Base-by-base conservation (phyloP, 2,888 invertebrate species). In the Hermaeophaga mercurialis region DNA sequence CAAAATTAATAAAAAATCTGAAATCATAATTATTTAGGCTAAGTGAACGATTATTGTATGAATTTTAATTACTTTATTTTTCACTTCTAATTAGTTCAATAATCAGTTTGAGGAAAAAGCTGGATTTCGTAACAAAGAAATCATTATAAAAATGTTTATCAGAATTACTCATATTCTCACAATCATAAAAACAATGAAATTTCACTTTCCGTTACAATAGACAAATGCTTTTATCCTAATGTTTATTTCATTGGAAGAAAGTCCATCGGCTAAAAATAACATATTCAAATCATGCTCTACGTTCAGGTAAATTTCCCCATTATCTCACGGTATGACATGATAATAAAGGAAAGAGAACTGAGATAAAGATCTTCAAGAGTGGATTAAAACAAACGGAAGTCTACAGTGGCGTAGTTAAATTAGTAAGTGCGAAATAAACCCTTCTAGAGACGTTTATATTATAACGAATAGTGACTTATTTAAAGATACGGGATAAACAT, bases 271-370 rank as follows among this genome's bases (percentile, higher is more conserved):
- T 31, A 31, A 31, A 31, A 31, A 31, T 31, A 31, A 31, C 9
- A 31, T 31, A 31, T 31, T 31, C 31, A 31, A 31, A 31, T n/a
- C 31, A 31, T 31, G 31, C 11, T 2, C 11, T 31, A 31, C 8
- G 12, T 31, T 31, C 31, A 31, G 31, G 31, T 31, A 31, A 39
- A 39, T 19, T 39, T 39, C n/a, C 19, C 39, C 19, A 39, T 39
- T 39, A 19, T 39, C 39, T 19, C 39, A 39, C 19, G 39, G 22
- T 39, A 39, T 22, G 39, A 39, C 22, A 19, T 39, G 39, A 39
- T 39, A 39, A 39, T 19, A 22, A 39, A 39, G 19, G 22, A 39
- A 38, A 39, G 11, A 18, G 12, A 11, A 39, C 9, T 3, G 39
- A 39, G 18, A 39, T 39, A 19, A 39, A 19, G 19, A 39, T 39